Evolutionary conservation across 2,113 vertebrate species (phyloP), one percentile per base, ranked within the genome.

Genomic region (Calidris pygmaea): DNA sequence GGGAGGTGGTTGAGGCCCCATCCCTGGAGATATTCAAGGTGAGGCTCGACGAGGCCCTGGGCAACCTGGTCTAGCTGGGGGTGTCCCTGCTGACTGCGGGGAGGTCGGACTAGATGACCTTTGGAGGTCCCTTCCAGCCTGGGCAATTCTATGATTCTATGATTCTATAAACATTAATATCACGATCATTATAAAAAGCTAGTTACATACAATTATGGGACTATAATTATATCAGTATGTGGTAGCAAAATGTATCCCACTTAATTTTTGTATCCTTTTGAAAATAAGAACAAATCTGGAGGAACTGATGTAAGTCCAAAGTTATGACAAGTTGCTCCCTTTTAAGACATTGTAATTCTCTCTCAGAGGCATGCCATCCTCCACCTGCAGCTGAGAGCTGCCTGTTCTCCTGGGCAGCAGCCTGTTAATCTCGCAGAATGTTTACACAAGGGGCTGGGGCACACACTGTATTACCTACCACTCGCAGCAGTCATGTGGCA

Each of bases 371-470:
- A 29, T 29, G 50, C 14, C 18, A 8, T 39, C 14, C 14, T 82
- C 34, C 35, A 82, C 35, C 47, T 24, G 15, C 37, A 89, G 30
- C 10, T 5, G 1, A 77, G 34, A 65, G n/a, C 20, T 66, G 45
- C 45, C n/a, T 1, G 30, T 22, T 79, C 63, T 55, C 0, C 0
- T 27, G 47, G 63, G 47, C 47, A 84, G 72, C 10, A 50, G n/a
- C 9, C 18, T 41, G 17, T 37, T 52, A 77, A 74, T 12, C 32
- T 59, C 39, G 58, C 4, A 27, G 13, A 67, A 4, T 50, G n/a
- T 58, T 94, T 71, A 85, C 55, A 80, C 37, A 85, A 37, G 8
- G 39, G 55, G 10, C 47, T 72, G 72, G 35, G 59, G 47, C 29
- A 75, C 27, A 29, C 1, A 6, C 22, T 53, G 32, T 77, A 26